Evolutionary conservation across 2,113 vertebrate genomes (phyloP).

Genomic region (Empidonax traillii): DNA sequence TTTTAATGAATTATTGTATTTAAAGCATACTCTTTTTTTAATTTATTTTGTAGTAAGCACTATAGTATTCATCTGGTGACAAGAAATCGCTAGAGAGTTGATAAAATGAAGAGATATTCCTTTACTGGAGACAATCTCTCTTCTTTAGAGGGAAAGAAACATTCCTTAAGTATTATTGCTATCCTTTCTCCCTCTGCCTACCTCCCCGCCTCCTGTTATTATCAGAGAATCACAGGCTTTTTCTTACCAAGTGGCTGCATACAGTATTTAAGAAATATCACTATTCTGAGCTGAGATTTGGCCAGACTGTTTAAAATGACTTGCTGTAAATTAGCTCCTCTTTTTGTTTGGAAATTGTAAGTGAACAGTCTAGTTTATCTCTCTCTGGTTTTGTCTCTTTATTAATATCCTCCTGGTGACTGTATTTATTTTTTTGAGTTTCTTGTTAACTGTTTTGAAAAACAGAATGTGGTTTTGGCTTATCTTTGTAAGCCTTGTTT

Average conservation of each 20-base stretch:
- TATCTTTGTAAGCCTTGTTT: not conserved
- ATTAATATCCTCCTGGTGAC: not conserved
- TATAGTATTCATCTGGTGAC: not conserved
- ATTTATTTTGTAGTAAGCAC: not conserved
- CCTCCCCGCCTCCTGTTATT: not conserved
- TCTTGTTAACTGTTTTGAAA: not conserved
- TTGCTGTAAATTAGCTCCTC: not conserved
- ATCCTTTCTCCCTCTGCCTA: not conserved
- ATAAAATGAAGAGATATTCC: not conserved
- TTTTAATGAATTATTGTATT: not conserved
- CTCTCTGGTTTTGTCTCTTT: not conserved
- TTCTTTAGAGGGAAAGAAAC: not conserved
- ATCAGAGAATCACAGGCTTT: not conserved
- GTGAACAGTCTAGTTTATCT: not conserved
- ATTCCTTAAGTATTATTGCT: not conserved
- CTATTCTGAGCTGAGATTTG: not conserved
- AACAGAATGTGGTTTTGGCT: not conserved
- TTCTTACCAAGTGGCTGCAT: not conserved
- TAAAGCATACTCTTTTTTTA: not conserved
- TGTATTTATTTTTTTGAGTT: not conserved
- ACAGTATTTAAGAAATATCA: not conserved
- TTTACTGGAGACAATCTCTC: not conserved
- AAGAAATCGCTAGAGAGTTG: not conserved
- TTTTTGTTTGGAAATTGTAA: not conserved
- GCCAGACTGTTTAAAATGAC: not conserved